Conservation (phyloP, 2,888 invertebrate genomes). For the Cephonodes hylas region DNA sequence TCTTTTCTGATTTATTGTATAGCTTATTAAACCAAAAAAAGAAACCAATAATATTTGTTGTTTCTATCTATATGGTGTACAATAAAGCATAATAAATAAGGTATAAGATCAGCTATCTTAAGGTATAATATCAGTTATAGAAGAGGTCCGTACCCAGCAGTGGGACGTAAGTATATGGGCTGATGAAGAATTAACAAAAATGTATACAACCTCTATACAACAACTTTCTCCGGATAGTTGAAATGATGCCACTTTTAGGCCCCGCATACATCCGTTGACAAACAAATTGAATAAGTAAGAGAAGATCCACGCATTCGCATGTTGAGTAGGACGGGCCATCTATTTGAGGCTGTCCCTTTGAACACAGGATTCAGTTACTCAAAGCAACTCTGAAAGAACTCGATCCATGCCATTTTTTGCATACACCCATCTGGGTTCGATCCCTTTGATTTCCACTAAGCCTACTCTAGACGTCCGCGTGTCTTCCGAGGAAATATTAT, state of each 20-base stretch:
- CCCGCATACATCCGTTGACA: conserved; percentile 38
- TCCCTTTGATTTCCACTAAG: conserved; percentile 25
- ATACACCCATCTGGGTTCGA: conserved; percentile 13
- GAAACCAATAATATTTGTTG: too few relatives aligned
- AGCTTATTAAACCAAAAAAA: too few relatives aligned
- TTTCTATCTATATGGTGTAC: too few relatives aligned
- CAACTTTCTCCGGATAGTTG: not conserved
- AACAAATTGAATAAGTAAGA: conserved; percentile 77
- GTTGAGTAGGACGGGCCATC: conserved; percentile 67
- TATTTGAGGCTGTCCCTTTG: conserved; percentile 70
- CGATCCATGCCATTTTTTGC: not conserved
- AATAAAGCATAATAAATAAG: too few relatives aligned
- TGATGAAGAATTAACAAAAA: too few relatives aligned
- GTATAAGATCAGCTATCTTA: too few relatives aligned
- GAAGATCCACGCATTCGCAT: conserved; percentile 71
- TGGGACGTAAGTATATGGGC: too few relatives aligned
- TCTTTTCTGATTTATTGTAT: too few relatives aligned
- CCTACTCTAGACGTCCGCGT: not conserved
- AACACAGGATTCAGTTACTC: conserved; percentile 55
- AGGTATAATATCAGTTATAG: too few relatives aligned
- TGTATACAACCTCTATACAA: too few relatives aligned
- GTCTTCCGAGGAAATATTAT: not conserved
- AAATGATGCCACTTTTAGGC: conserved; percentile 32
- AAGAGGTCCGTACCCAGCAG: too few relatives aligned
- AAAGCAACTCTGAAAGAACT: conserved; percentile 28